A percentile compares a stretch with the other conserved stretches of the same genome.
phyloP scores from a whole-genome alignment of 2,797 vertebrate genomes.

The Chiloscyllium punctatum region DNA sequence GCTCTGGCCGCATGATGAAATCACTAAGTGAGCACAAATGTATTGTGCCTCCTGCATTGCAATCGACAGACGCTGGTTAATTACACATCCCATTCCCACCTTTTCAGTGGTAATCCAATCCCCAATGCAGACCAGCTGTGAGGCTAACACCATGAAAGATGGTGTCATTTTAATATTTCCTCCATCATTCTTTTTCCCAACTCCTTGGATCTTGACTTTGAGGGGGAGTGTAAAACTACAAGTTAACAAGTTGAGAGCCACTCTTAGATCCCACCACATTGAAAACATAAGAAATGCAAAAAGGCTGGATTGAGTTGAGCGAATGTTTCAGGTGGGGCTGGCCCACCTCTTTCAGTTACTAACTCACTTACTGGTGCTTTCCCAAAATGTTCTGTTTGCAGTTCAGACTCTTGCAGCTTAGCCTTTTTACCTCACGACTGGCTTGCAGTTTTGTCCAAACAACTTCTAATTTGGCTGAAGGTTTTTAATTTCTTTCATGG shows the following conservation, averaged over 20 bases:
- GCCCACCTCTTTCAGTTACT: not conserved
- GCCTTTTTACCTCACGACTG: not conserved
- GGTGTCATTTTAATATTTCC: not conserved
- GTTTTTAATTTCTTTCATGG: not conserved
- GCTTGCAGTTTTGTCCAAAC: not conserved
- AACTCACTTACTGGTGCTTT: not conserved
- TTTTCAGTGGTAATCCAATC: not conserved
- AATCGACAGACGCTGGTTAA: not conserved
- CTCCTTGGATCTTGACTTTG: not conserved
- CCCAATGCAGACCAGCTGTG: too few species aligned
- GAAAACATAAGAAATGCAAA: not conserved
- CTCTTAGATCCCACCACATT: not conserved
- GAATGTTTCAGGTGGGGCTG: not conserved
- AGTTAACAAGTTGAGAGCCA: not conserved
- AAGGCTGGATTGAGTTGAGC: not conserved
- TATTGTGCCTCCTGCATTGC: not conserved
- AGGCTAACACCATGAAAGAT: too few species aligned
- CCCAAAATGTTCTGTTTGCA: not conserved
- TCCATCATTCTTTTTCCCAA: too few species aligned
- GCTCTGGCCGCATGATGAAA: not conserved
- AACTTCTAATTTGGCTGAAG: slow-evolving; percentile 3
- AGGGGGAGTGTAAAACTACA: not conserved
- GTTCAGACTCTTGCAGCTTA: not conserved
- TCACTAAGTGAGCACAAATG: not conserved
- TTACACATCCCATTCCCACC: not conserved